Conservation (phyloP, 2,888 invertebrate genomes). For the Gerosis bhagava region DNA sequence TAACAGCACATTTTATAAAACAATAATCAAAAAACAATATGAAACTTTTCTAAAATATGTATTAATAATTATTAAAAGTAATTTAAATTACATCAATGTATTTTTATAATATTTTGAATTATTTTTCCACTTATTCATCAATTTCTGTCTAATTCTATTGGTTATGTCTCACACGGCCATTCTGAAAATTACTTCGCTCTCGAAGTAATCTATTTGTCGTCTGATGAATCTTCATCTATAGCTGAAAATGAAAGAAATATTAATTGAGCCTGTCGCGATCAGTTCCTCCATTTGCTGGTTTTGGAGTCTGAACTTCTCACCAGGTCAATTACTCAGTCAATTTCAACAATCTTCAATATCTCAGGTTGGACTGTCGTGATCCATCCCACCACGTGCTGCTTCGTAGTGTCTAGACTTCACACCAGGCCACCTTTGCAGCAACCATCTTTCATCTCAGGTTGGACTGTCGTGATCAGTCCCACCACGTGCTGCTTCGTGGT, state of each 20-base stretch:
- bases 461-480: slow-evolving; percentile 12
- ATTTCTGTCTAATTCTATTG: neutral
- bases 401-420: slow-evolving; percentile 6
- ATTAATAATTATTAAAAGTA: neutral
- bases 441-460: no score
- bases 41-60: neutral
- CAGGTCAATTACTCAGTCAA: slow-evolving; percentile 3
- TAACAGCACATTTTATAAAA: neutral
- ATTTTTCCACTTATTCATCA: no score
- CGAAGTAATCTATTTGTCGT: slow-evolving; percentile 7
- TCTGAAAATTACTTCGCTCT: slow-evolving; percentile 12
- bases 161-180: slow-evolving; percentile 8
- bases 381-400: slow-evolving; percentile 11
- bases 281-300: slow-evolving; percentile 4
- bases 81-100: neutral
- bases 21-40: neutral
- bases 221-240: neutral
- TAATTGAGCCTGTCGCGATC: slow-evolving; percentile 8
- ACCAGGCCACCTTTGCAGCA: slow-evolving; percentile 9
- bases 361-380: slow-evolving; percentile 11
- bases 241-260: neutral
- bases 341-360: neutral
- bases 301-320: slow-evolving; percentile 8
- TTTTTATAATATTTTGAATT: no score
- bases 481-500: slow-evolving; percentile 11